Evolutionary conservation across 2,113 vertebrate species (phyloP).

Genomic region (Ptychochromis oligacanthus): DNA sequence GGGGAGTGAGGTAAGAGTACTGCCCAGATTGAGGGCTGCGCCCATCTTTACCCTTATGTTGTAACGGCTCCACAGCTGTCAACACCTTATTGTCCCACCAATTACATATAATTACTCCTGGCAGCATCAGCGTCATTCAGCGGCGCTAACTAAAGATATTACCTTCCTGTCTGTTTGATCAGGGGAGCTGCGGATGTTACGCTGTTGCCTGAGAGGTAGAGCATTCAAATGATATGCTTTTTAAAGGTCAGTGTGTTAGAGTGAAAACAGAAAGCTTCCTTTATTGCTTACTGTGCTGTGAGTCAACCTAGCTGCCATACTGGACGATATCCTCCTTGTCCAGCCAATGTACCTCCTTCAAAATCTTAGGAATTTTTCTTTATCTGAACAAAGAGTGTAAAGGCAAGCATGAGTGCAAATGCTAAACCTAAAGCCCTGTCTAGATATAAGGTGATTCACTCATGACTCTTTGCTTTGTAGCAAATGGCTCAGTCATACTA

Average conservation of each 20-base stretch:
- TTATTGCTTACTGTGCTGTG: neutral
- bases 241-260: constrained; percentile 2
- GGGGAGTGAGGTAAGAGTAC: constrained; percentile 55
- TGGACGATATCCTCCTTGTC: neutral
- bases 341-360: neutral
- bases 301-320: neutral
- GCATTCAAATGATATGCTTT: constrained; percentile 6
- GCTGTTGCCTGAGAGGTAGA: constrained; percentile 4
- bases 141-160: constrained; percentile 67
- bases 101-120: constrained; percentile 81
- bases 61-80: constrained; percentile 75
- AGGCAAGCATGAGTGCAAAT: neutral
- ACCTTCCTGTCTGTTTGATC: constrained; percentile 63
- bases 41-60: constrained; percentile 46
- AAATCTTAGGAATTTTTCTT: neutral
- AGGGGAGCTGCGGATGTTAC: constrained; percentile 43
- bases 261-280: neutral
- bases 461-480: too few relatives aligned
- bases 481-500: too few relatives aligned
- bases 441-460: neutral
- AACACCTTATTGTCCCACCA: constrained; percentile 79
- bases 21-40: constrained; percentile 14
- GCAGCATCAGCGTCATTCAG: constrained; percentile 70
- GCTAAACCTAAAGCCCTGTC: neutral
- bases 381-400: neutral